phyloP scores from a whole-genome alignment of 2,888 invertebrate species.

The Endomychus coccineus region DNA sequence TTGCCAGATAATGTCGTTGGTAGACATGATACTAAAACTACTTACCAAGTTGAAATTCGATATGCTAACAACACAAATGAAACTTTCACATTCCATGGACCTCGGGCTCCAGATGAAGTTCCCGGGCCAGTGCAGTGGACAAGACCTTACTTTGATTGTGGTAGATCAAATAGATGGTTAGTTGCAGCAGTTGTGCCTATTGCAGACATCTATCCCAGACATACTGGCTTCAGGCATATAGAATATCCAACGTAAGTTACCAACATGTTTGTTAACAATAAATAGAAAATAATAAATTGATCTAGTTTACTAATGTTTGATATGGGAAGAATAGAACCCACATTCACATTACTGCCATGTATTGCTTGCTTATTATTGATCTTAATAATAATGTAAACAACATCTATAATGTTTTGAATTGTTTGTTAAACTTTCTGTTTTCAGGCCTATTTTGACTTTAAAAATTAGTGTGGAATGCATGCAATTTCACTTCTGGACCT shows the following conservation, averaged over 20 bases:
- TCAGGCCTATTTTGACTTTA: too few species aligned
- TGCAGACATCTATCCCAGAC: conserved; percentile 90
- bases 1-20: conserved; percentile 78
- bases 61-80: conserved; percentile 93
- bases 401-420: too few species aligned
- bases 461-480: too few species aligned
- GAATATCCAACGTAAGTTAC: conserved; percentile 82
- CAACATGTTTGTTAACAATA: too few species aligned
- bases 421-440: too few species aligned
- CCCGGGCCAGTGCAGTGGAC: conserved; percentile 93
- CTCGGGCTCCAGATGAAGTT: conserved; percentile 82
- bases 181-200: conserved; percentile 91
- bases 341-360: too few species aligned
- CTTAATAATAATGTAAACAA: too few species aligned
- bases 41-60: conserved; percentile 88
- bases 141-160: conserved; percentile 93
- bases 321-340: too few species aligned
- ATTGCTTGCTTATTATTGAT: too few species aligned
- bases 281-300: too few species aligned
- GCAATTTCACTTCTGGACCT: too few species aligned
- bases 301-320: too few species aligned
- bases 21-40: conserved; percentile 85
- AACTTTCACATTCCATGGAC: conserved; percentile 93
- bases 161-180: conserved; percentile 91
- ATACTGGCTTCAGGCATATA: conserved; percentile 86